Evolutionary conservation across 2,888 invertebrate species (phyloP).

Genomic region (Drosophila paramelanica): DNA sequence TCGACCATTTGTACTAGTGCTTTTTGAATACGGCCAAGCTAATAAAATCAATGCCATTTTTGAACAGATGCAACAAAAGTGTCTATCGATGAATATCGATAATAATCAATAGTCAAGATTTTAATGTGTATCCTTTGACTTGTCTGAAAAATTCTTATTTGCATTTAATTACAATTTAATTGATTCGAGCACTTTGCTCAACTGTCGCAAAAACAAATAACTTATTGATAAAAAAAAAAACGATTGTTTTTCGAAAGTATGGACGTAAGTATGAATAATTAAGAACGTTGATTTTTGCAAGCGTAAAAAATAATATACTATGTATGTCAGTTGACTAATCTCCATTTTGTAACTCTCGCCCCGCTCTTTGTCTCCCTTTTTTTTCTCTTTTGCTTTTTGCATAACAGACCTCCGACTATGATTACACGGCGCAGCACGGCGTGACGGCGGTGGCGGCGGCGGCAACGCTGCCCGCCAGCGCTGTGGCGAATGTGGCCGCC

Average conservation of each 20-base stretch:
- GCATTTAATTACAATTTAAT: neutral
- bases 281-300: neutral
- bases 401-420: constrained; percentile 66
- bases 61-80: neutral
- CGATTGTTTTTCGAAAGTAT: no score
- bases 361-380: neutral
- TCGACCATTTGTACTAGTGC: no score
- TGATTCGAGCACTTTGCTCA: neutral
- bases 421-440: constrained; percentile 69
- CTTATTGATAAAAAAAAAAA: neutral
- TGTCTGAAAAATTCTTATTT: neutral
- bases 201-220: neutral
- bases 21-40: neutral
- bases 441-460: constrained; percentile 68
- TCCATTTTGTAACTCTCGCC: constrained; percentile 4
- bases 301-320: neutral
- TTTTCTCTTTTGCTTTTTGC: neutral
- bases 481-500: constrained; percentile 74
- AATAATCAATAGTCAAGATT: neutral
- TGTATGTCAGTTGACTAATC: constrained; percentile 11
- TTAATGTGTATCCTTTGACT: neutral
- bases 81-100: neutral
- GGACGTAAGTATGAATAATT: neutral
- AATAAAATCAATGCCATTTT: neutral
- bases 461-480: constrained; percentile 62